Base-by-base conservation (phyloP, 2,797 vertebrate species). In the Hirundo rustica region DNA sequence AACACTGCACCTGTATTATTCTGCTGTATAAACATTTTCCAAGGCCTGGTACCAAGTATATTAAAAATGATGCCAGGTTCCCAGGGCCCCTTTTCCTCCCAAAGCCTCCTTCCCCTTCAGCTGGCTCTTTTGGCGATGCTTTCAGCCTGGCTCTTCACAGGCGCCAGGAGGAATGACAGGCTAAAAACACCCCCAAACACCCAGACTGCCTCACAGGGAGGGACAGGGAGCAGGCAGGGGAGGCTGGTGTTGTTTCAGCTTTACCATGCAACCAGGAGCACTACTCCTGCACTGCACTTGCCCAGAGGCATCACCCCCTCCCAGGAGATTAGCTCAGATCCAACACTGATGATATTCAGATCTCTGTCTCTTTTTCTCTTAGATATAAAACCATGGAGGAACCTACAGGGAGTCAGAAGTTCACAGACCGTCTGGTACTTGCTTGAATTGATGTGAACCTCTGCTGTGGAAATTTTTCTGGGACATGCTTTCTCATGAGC, bases 401-500 rank as follows among this genome's bases (percentile, higher is more conserved):
- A 90, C 91, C 70, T 95, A 81, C 32, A 48, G 74, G 51, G 77
- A 97, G 92, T 95, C 95, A 94, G 85, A 88, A 96, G 85, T 96
- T 96, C 91, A 94, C 79, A 95, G 88, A 79, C 85, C 0, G 93
- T 90, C 96, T 93, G 88, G 57, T 79, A 60, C 74, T 94, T 82
- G 85, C 85, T 90, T 88, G 80, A 93, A 60, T 92, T 87, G 67
- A 95, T 92, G 84, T 94, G 88, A 95, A 94, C 88, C 82, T 95
- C 85, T 76, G 60, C 80, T 92, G 65, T 96, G 92, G 88, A 96
- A 96, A 96, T 94, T 92, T 95, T 96, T 80, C 89, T 96, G 64
- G 57, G 80, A 91, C 94, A 95, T 89, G 95, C 80, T 97, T 95
- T 97, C 96, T 97, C 95, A 96, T 95, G 96, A 95, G 57, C 4